Conservation (phyloP, 2,797 vertebrate genomes). For the Pseudochirops corinnae region DNA sequence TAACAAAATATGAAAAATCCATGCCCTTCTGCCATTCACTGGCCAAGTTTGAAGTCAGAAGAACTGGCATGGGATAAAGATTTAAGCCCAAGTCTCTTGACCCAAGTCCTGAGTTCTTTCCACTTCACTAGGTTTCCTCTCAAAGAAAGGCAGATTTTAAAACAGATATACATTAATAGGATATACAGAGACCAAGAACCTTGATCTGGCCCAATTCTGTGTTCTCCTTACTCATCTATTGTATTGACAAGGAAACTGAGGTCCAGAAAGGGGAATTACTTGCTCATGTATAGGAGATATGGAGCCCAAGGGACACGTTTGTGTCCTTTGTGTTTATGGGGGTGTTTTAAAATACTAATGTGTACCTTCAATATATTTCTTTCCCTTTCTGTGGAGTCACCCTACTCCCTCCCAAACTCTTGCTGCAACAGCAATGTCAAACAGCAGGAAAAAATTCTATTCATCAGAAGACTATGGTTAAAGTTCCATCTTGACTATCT, state of each 20-base stretch:
- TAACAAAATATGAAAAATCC: neutral
- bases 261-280: neutral
- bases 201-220: neutral
- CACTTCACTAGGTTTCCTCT: neutral
- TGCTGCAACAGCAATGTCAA: neutral
- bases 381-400: neutral
- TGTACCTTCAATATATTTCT: neutral
- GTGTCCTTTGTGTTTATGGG: neutral
- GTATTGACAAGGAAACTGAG: neutral
- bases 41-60: neutral
- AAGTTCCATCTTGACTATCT: neutral
- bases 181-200: neutral
- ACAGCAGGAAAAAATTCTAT: neutral
- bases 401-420: neutral
- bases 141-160: slow-evolving; percentile 16
- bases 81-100: neutral
- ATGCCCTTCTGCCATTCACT: neutral
- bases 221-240: neutral
- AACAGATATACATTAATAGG: neutral
- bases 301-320: neutral
- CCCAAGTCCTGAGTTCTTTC: neutral
- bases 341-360: neutral
- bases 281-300: neutral
- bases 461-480: neutral
- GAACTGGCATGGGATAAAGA: neutral